Evolutionary conservation across 2,888 invertebrate genomes (phyloP).

Genomic region (Crematogaster levior): DNA sequence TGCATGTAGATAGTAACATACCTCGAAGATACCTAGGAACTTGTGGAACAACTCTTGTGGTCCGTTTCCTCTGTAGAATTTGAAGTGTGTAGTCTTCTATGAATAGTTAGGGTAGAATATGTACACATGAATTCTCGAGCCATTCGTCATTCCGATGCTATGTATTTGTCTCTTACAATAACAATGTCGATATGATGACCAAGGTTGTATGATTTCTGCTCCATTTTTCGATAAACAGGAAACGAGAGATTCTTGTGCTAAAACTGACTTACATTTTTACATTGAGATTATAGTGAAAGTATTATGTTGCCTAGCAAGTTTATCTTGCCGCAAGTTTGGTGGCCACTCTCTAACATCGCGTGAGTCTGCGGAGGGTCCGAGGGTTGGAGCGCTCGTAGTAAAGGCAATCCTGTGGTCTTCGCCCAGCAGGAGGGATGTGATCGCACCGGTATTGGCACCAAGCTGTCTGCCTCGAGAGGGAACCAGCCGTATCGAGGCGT

Average conservation of each 20-base stretch:
- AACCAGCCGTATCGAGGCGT: conserved; percentile 65
- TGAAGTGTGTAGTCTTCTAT: conserved; percentile 38
- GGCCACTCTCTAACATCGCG: conserved; percentile 26
- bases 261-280: not conserved
- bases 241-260: not conserved
- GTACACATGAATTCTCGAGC: conserved; percentile 60
- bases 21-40: not conserved
- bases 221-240: not conserved
- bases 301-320: conserved; percentile 21
- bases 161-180: conserved; percentile 66
- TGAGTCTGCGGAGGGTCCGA: conserved; percentile 57
- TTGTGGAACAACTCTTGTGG: not conserved
- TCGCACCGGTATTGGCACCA: conserved; percentile 77
- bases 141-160: conserved; percentile 64
- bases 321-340: conserved; percentile 43
- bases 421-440: conserved; percentile 79
- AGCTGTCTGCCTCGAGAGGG: conserved; percentile 79
- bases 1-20: not conserved
- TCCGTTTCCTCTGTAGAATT: not conserved
- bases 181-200: conserved; percentile 58
- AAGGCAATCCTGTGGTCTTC: conserved; percentile 66
- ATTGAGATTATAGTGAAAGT: not conserved
- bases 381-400: conserved; percentile 61
- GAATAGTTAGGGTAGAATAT: conserved; percentile 35
- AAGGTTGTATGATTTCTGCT: not conserved